Base-by-base conservation (phyloP, 2,113 vertebrate species). In the Chitala chitala region DNA sequence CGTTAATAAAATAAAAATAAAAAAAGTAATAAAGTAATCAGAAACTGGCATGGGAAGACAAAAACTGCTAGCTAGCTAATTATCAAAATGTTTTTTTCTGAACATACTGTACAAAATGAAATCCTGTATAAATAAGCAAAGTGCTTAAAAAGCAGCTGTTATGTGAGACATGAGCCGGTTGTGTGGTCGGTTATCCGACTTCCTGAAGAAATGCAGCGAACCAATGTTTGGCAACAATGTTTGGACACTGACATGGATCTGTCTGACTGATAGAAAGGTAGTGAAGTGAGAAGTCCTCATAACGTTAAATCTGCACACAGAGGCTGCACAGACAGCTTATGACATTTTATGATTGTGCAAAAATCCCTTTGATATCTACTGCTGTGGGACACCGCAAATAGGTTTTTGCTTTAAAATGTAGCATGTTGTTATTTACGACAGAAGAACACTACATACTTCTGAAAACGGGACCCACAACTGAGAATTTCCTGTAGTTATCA, bases 41-140 rank as follows among this genome's bases (percentile, higher is more conserved):
- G 82, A 82, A 89, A 84, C 82, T 90, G 88, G 88, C 86, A 89
- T 87, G 90, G 86, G 86, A 90, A 89, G 89, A 90, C 87, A 83
- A 68, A 85, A 84, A 79, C 77, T 86, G 82, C 53, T 83, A 86
- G 77, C 84, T 85, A 85, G 87, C 84, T 77, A 86, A 89, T 87
- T 86, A 88, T 86, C 79, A 89, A 87, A 89, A 88, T 58, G 75
- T 81, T 84, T 86, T 73, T 84, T 74, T 81, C 82, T 79, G 79
- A 85, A 88, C 79, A 85, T 84, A 84, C 87, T 90, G 87, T 90
- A 90, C 88, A 89, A 90, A 86, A 90, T 86, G 85, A 87, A 83
- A 89, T 87, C 26, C 84, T 89, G 84, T 90, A 90, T 90, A 90
- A 90, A 90, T 91, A 90, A 90, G 81, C 80, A 87, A 86, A 82